Percentiles rank a stretch among this genome's conserved stretches.
phyloP scores from a whole-genome alignment of 2,797 vertebrate species.

The Phrynocephalus vlangalii region DNA sequence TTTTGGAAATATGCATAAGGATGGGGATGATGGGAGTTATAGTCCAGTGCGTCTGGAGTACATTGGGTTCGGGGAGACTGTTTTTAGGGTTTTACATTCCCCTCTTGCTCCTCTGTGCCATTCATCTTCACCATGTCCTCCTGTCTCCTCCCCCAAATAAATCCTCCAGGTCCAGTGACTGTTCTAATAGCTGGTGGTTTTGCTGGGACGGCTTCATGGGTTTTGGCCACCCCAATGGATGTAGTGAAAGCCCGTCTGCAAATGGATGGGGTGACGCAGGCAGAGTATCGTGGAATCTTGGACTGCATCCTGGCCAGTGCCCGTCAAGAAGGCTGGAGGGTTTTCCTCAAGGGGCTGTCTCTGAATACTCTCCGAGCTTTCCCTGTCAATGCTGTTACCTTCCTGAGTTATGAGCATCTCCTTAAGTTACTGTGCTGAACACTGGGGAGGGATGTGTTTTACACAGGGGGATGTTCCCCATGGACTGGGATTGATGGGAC shows the following conservation, averaged over 20 bases:
- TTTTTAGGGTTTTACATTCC: no score
- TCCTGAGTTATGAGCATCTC: slow-evolving; percentile 85
- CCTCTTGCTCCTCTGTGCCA: not conserved
- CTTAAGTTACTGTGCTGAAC: slow-evolving; percentile 69
- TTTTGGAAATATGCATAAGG: no score
- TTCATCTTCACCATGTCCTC: not conserved
- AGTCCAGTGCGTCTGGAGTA: no score
- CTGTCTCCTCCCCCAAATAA: not conserved
- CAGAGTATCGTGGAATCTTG: slow-evolving; percentile 79
- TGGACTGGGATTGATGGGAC: not conserved
- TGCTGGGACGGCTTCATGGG: slow-evolving; percentile 84
- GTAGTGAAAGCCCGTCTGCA: slow-evolving; percentile 88
- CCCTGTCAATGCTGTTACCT: slow-evolving; percentile 88
- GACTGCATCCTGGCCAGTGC: slow-evolving; percentile 82
- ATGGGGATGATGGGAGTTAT: no score
- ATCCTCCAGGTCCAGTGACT: slow-evolving; percentile 62
- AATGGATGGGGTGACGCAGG: slow-evolving; percentile 81
- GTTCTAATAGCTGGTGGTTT: slow-evolving; percentile 84
- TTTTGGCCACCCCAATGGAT: slow-evolving; percentile 85
- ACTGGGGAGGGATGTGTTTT: no score
- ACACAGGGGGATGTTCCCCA: not conserved
- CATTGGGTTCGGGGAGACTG: no score
- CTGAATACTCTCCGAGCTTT: slow-evolving; percentile 87
- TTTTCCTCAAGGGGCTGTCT: slow-evolving; percentile 85
- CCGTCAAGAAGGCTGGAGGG: slow-evolving; percentile 80